Evolutionary conservation across 2,888 invertebrate genomes (phyloP).

Genomic region (Noctua janthe): DNA sequence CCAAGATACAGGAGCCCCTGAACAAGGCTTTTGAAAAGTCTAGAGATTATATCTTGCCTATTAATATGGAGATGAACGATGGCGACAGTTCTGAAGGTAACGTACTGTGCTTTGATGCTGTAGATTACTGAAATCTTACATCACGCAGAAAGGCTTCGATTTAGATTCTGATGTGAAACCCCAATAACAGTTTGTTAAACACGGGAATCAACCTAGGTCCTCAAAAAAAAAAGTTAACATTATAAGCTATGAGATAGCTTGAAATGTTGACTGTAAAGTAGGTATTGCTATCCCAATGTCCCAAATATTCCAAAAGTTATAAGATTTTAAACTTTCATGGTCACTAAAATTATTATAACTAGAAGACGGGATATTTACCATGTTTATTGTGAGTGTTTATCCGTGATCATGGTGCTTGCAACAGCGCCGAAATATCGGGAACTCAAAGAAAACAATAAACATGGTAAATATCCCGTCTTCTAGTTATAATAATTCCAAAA

Average conservation of each 20-base stretch:
- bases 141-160: not conserved
- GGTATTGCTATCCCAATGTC: not conserved
- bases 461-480: too few species aligned
- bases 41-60: constrained; percentile 86
- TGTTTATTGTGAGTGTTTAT: too few species aligned
- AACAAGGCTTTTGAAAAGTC: constrained; percentile 84
- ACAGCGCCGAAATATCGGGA: too few species aligned
- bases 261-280: not conserved
- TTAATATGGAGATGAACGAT: constrained; percentile 79
- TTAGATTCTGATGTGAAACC: not conserved
- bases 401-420: too few species aligned
- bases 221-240: not conserved
- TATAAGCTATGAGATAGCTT: not conserved
- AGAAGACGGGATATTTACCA: too few species aligned
- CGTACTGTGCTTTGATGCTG: not conserved
- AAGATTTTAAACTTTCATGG: too few species aligned
- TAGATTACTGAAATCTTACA: not conserved
- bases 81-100: constrained; percentile 78
- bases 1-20: constrained; percentile 85
- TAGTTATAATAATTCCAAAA: too few species aligned
- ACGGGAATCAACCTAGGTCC: not conserved
- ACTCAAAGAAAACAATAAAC: too few species aligned
- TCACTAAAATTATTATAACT: too few species aligned
- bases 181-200: not conserved
- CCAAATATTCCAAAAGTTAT: not conserved